Conservation (phyloP, 2,888 invertebrate species). For the Trachelus troglodyta region DNA sequence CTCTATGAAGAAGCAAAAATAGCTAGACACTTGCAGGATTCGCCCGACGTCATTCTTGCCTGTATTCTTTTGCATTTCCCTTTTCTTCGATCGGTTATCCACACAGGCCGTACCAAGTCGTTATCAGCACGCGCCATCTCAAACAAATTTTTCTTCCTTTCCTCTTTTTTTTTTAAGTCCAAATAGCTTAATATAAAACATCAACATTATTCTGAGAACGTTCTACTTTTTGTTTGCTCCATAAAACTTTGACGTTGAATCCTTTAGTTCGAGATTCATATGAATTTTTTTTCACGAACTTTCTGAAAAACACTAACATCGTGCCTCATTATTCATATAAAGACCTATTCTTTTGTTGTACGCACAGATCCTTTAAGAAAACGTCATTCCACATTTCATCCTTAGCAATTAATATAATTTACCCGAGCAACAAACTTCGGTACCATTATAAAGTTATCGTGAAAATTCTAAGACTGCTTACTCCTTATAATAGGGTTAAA, state of each 20-base stretch:
- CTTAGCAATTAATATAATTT: neutral
- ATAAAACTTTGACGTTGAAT: neutral
- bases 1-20: neutral
- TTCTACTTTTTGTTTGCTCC: neutral
- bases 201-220: no score
- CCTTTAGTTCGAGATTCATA: neutral
- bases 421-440: neutral
- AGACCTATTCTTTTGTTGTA: neutral
- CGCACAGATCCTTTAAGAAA: neutral
- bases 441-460: neutral
- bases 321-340: neutral
- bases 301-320: neutral
- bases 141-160: no score
- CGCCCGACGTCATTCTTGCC: conserved; percentile 6
- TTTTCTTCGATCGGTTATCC: neutral
- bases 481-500: neutral
- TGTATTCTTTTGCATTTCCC: neutral
- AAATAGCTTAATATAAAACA: neutral
- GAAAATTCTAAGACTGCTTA: neutral
- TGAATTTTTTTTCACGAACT: neutral
- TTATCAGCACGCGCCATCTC: neutral
- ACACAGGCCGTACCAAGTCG: neutral
- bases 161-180: neutral
- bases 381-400: neutral
- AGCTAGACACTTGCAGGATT: conserved; percentile 18